Conservation (phyloP, 1,140 invertebrate species). For the Zaprionus taronus region DNA sequence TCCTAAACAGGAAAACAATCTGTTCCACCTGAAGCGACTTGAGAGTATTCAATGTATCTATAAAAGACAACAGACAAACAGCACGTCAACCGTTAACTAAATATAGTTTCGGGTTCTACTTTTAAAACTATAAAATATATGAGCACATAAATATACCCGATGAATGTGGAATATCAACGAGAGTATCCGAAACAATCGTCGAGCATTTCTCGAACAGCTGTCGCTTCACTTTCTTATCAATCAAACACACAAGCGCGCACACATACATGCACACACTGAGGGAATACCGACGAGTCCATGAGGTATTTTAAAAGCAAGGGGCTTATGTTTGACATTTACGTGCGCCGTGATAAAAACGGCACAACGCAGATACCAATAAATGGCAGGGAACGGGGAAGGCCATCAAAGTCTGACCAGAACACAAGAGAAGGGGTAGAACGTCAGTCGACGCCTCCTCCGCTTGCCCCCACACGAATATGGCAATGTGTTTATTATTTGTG, state of each 20-base stretch:
- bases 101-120: not conserved
- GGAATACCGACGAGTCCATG: constrained; percentile 30
- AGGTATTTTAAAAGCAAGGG: constrained; percentile 59
- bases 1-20: not conserved
- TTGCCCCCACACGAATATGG: not conserved
- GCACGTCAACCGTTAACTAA: not conserved
- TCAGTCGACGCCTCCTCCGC: not conserved
- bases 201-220: constrained; percentile 55
- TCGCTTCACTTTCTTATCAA: constrained; percentile 70
- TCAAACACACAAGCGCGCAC: constrained; percentile 55
- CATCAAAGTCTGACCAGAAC: constrained; percentile 25
- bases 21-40: not conserved
- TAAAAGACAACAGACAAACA: not conserved
- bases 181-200: constrained; percentile 15
- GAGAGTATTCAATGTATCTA: not conserved
- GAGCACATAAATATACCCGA: constrained; percentile 23
- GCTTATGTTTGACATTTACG: constrained; percentile 70
- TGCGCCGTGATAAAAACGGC: constrained; percentile 65
- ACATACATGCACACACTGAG: constrained; percentile 16
- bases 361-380: constrained; percentile 8
- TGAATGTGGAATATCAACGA: not conserved
- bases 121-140: not conserved
- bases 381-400: not conserved
- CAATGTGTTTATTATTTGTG: constrained; percentile 23
- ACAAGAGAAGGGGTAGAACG: not conserved